These are phyloP conservation scores for Melanotaenia pygmaea DNA, from an alignment of 2,797 vertebrate genomes.

Conservation along the genomic window DNA sequence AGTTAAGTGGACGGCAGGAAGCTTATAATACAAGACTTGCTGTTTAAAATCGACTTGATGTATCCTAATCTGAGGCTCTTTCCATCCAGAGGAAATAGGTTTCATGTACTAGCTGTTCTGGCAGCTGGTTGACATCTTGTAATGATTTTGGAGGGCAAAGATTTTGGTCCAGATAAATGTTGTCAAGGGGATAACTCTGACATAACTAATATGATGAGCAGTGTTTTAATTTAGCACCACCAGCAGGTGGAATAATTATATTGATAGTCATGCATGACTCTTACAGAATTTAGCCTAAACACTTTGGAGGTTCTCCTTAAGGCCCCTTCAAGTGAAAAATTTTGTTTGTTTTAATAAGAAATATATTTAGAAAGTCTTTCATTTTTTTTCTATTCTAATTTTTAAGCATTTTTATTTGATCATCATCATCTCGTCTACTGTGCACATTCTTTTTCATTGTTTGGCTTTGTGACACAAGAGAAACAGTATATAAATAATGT, in stretches of 20 bases:
- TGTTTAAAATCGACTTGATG: background rate
- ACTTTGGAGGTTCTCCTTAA: too few relatives aligned
- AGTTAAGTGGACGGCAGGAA: slow-evolving; percentile 32
- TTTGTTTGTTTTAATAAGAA: too few relatives aligned
- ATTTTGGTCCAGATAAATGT: background rate
- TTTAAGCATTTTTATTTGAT: too few relatives aligned
- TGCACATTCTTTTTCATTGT: too few relatives aligned
- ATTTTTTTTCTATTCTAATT: too few relatives aligned
- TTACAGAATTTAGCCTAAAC: too few relatives aligned
- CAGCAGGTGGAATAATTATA: background rate
- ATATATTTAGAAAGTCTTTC: too few relatives aligned
- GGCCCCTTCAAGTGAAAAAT: too few relatives aligned
- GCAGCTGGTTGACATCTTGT: background rate
- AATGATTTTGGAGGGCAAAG: too few relatives aligned
- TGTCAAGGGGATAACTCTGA: background rate
- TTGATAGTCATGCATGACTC: too few relatives aligned
- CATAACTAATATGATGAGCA: background rate
- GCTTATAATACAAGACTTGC: background rate
- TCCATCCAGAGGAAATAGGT: background rate
- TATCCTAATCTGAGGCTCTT: background rate
- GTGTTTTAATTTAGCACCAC: background rate
- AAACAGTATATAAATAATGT: background rate
- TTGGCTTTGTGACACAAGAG: background rate
- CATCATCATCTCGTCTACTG: background rate
- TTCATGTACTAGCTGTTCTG: background rate